Evolutionary conservation across 2,888 invertebrate genomes (phyloP).

Genomic region (Acanthosepion esculentum): DNA sequence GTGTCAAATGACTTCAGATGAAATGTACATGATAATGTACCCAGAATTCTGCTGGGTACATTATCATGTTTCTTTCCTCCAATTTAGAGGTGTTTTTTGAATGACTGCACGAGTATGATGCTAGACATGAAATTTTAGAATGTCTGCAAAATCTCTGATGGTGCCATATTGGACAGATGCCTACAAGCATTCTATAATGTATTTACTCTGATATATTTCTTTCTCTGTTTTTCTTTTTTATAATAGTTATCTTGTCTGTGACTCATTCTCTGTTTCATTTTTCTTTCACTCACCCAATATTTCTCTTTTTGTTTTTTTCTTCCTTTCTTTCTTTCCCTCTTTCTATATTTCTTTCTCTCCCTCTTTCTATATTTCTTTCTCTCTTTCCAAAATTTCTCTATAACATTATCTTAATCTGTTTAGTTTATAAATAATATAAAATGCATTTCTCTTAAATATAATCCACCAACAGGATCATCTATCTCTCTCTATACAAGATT

Average conservation of each 20-base stretch:
- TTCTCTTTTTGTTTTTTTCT: too few species aligned
- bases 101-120: background rate
- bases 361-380: too few species aligned
- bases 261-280: background rate
- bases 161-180: constrained; percentile 8
- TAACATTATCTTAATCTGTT: too few species aligned
- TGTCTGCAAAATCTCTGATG: background rate
- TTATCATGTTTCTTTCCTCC: background rate
- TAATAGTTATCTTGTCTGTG: background rate
- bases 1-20: background rate
- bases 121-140: background rate
- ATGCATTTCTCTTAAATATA: too few species aligned
- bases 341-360: too few species aligned
- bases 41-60: background rate
- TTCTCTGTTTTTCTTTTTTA: background rate
- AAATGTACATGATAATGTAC: too few species aligned
- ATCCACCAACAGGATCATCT: too few species aligned
- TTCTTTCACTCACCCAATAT: background rate
- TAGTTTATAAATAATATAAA: too few species aligned
- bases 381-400: too few species aligned
- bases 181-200: background rate
- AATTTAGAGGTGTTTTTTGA: background rate
- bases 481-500: too few species aligned
- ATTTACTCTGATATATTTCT: background rate
- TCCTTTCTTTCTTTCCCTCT: too few species aligned